Conservation (phyloP, 2,888 invertebrate genomes). For the Pelosia muscerda region DNA sequence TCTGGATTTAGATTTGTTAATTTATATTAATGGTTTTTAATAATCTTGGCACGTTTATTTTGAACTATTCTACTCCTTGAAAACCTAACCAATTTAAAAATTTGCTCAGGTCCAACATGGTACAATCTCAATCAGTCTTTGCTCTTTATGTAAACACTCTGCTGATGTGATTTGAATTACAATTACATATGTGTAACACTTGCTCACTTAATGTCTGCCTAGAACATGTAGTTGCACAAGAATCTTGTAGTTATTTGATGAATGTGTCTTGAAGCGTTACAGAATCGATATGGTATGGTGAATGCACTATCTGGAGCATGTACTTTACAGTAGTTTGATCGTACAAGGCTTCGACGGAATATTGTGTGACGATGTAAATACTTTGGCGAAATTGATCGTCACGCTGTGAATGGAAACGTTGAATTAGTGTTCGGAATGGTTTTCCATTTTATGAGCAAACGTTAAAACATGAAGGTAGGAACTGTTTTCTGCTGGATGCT, state of each 20-base stretch:
- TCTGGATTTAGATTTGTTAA: too few species aligned
- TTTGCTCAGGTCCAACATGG: too few species aligned
- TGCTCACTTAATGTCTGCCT: slow-evolving; percentile 47
- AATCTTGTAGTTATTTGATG: slow-evolving; percentile 61
- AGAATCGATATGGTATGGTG: slow-evolving; percentile 59
- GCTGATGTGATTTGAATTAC: slow-evolving; percentile 55
- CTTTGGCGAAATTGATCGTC: slow-evolving; percentile 25
- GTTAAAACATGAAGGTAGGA: too few species aligned
- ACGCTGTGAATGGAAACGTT: slow-evolving; percentile 17
- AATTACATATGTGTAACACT: slow-evolving; percentile 50
- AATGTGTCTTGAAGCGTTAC: slow-evolving; percentile 63
- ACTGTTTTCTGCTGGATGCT: background rate
- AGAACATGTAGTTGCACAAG: slow-evolving; percentile 33
- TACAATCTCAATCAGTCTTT: slow-evolving; percentile 23
- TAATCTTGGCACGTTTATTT: background rate
- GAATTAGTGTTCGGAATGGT: background rate
- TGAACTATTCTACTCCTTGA: background rate
- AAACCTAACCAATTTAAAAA: background rate
- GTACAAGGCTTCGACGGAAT: slow-evolving; percentile 30
- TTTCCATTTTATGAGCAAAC: too few species aligned
- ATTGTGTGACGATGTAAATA: slow-evolving; percentile 11
- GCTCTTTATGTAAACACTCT: slow-evolving; percentile 41
- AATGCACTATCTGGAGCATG: slow-evolving; percentile 37
- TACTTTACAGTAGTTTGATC: slow-evolving; percentile 47
- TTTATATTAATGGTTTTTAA: too few species aligned